Percentiles rank a stretch among this genome's conserved stretches.
Conservation (phyloP, 2,113 vertebrate species). For the Pterocles gutturalis region DNA sequence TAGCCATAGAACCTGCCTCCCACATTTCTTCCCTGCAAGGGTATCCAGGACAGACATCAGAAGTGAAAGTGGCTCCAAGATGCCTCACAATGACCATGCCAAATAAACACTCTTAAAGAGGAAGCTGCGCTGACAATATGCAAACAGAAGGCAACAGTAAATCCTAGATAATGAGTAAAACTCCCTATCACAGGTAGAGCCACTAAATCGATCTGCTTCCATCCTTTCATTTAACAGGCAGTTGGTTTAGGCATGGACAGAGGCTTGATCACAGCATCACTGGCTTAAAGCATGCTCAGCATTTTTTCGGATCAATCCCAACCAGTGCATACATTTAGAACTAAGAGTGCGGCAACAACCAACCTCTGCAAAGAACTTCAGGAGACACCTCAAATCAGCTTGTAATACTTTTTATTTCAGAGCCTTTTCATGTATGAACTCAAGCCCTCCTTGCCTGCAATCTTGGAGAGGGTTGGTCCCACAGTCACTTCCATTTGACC, state of each 20-base stretch:
- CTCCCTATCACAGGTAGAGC: neutral
- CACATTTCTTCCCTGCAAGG: neutral
- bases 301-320: neutral
- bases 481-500: neutral
- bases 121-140: neutral
- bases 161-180: slow-evolving; percentile 2
- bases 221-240: neutral
- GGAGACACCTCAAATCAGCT: neutral
- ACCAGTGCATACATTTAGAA: neutral
- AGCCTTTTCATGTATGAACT: neutral
- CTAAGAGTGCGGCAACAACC: neutral
- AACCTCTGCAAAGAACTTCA: neutral
- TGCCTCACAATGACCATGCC: neutral
- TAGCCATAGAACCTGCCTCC: neutral
- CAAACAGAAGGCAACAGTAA: slow-evolving; percentile 11
- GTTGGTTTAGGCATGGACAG: neutral
- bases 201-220: neutral
- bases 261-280: neutral
- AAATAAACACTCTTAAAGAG: neutral
- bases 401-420: neutral
- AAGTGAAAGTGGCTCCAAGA: neutral
- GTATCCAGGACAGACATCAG: neutral
- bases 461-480: neutral
- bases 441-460: neutral
- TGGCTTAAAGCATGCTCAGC: neutral